Conservation (phyloP, 1,140 invertebrate species). For the Homarus americanus region DNA sequence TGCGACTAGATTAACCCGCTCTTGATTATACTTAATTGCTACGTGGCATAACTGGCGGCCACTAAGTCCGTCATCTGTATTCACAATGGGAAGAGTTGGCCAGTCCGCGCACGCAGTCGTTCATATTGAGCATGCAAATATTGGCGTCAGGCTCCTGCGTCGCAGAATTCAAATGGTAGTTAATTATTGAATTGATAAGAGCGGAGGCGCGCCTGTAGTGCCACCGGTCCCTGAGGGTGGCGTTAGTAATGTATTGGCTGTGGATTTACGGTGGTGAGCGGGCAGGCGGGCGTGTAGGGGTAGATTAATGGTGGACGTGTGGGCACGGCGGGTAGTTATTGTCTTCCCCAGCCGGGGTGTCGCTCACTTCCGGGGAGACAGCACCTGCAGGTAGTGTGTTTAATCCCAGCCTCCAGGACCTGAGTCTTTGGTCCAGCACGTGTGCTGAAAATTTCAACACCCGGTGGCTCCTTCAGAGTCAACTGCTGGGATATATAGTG, state of each 20-base stretch:
- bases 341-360: not conserved
- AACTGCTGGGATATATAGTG: too few relatives aligned
- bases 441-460: too few relatives aligned
- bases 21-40: constrained; percentile 58
- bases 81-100: constrained; percentile 8
- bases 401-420: too few relatives aligned
- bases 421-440: too few relatives aligned
- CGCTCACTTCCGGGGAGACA: too few relatives aligned
- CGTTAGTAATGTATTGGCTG: constrained; percentile 42
- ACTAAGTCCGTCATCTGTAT: constrained; percentile 44
- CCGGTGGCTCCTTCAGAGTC: too few relatives aligned
- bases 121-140: constrained; percentile 2
- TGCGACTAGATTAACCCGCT: constrained; percentile 28
- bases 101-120: not conserved
- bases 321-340: not conserved
- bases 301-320: not conserved
- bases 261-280: not conserved
- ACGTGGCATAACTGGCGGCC: constrained; percentile 48
- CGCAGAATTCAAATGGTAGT: constrained; percentile 42
- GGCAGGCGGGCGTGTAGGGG: not conserved
- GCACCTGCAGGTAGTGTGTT: too few relatives aligned
- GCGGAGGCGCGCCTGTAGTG: not conserved
- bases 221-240: not conserved
- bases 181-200: constrained; percentile 30
- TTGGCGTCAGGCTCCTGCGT: constrained; percentile 12